phyloP scores from a whole-genome alignment of 1,140 invertebrate genomes.

The Episyrphus balteatus region DNA sequence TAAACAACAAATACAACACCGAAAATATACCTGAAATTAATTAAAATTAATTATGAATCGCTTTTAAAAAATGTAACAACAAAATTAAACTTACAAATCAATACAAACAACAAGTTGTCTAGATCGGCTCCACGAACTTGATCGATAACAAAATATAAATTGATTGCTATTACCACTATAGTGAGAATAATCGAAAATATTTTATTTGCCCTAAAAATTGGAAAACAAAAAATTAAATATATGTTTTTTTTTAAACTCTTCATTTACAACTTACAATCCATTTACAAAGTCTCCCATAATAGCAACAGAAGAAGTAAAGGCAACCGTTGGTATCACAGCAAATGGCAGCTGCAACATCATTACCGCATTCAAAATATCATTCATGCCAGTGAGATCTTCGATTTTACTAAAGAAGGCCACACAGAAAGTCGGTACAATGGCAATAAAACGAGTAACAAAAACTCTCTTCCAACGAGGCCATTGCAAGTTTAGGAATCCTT shows the following conservation, averaged over 20 bases:
- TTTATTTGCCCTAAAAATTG: conserved; percentile 50
- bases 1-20: conserved; percentile 57
- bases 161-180: conserved; percentile 64
- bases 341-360: conserved; percentile 80
- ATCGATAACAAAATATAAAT: conserved; percentile 66
- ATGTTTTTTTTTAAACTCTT: neutral
- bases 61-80: neutral
- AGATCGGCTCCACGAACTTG: conserved; percentile 46
- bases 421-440: conserved; percentile 77
- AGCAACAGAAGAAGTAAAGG: conserved; percentile 67
- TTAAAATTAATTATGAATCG: conserved; percentile 1
- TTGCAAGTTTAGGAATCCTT: conserved; percentile 80
- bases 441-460: conserved; percentile 73
- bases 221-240: conserved; percentile 11
- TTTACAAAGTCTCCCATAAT: conserved; percentile 81
- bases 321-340: conserved; percentile 74
- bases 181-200: conserved; percentile 55
- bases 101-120: conserved; percentile 41
- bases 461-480: conserved; percentile 86
- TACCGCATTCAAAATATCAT: conserved; percentile 82
- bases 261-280: conserved; percentile 39
- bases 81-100: conserved; percentile 37
- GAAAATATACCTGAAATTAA: conserved; percentile 40
- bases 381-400: conserved; percentile 67
- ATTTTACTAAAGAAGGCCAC: conserved; percentile 61